Evolutionary conservation across 2,113 vertebrate species (phyloP), one percentile per base, ranked within the genome.

Genomic region (Sprattus sprattus): DNA sequence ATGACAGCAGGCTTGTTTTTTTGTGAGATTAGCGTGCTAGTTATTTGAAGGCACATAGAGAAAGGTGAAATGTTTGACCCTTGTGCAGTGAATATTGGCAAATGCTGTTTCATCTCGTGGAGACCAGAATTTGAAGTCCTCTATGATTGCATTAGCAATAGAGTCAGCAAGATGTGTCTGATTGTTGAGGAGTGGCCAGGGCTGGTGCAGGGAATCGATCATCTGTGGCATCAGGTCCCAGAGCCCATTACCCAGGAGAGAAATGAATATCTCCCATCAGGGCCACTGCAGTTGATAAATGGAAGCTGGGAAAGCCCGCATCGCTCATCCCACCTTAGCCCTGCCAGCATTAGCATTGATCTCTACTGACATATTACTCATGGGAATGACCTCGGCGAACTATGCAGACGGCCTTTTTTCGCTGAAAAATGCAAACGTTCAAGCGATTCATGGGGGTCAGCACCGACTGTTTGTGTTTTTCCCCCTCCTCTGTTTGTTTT

Each of bases 231-330:
- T 54, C 85, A 57, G 85, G 71, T 49, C 83, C 82, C 83, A 9
- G 85, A 80, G 84, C 84, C 84, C 83, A 25, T 67, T 47, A 67
- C 83, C 83, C 80, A 78, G 71, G 71, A 60, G 85, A 83, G 86
- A 88, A 84, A 75, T 54, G 67, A 83, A 49, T 86, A 64, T 85
- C 84, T 83, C 84, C 84, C 88, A 90, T 52, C 82, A 82, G 86
- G 83, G 85, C 82, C 83, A 45, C 86, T 88, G 81, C 90, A 89
- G 88, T 86, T 89, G 89, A 91, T 89, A 87, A 90, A 91, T 89
- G 88, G 83, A 67, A 71, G 86, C 85, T 85, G 82, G 89, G 88
- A 84, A 86, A 86, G 47, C 83, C 85, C 44, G 50, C 78, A 45
- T 85, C 78, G 82, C 81, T 85, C 88, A 87, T 87, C 85, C 67